Conservation (phyloP, 1,140 invertebrate species). For the Drosophila cardini region DNA sequence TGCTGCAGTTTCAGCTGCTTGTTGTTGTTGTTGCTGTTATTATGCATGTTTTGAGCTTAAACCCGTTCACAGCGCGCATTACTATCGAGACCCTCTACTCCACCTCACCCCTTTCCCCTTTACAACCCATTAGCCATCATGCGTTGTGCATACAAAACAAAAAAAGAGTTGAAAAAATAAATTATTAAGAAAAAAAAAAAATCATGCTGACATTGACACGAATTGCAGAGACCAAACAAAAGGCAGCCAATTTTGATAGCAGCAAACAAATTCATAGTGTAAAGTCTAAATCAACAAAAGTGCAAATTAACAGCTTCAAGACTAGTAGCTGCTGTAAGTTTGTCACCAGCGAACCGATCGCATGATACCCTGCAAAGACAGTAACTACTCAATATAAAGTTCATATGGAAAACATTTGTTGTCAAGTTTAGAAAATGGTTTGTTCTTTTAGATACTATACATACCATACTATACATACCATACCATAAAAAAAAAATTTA, state of each 20-base stretch:
- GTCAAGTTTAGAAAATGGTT: too few relatives aligned
- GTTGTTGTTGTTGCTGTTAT: conserved; percentile 31
- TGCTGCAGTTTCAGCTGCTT: conserved; percentile 34
- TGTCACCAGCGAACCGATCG: neutral
- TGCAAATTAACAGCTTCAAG: conserved; percentile 22
- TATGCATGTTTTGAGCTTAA: conserved; percentile 59
- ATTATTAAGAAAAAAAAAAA: conserved; percentile 39
- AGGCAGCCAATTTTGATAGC: conserved; percentile 40
- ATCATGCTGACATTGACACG: conserved; percentile 81
- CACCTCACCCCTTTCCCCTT: neutral
- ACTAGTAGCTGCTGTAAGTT: conserved; percentile 20
- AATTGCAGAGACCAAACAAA: conserved; percentile 58
- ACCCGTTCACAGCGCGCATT: conserved; percentile 56
- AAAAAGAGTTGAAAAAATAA: conserved; percentile 15
- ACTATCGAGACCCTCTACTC: neutral
- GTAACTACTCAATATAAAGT: too few relatives aligned
- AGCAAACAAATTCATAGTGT: conserved; percentile 50
- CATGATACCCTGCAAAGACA: conserved; percentile 17
- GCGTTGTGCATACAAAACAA: conserved; percentile 9
- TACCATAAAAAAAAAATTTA: too few relatives aligned
- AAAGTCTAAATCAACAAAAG: conserved; percentile 65
- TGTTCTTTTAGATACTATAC: too few relatives aligned
- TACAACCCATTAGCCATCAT: neutral
- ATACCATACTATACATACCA: too few relatives aligned
- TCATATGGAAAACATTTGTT: too few relatives aligned